These are phyloP conservation scores for Noctua janthina DNA, from an alignment of 2,888 invertebrate species.

Conservation along the genomic window DNA sequence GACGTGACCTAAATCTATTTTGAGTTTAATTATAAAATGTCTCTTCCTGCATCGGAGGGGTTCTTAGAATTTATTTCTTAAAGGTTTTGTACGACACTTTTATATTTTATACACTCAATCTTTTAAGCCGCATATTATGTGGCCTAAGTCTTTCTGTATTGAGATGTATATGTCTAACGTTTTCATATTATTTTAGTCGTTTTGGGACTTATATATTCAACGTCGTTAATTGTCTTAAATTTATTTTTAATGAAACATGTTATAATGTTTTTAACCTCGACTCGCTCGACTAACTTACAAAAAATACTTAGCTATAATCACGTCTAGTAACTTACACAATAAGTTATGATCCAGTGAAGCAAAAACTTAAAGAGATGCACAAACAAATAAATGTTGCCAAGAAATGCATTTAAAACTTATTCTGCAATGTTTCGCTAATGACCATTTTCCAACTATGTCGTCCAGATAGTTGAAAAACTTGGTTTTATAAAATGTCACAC, in stretches of 20 bases:
- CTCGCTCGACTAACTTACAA: background rate
- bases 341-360: conserved; percentile 18
- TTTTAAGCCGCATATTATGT: background rate
- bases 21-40: conserved; percentile 60
- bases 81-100: conserved; percentile 8
- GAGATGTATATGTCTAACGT: background rate
- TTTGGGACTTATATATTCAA: background rate
- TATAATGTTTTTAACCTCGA: background rate
- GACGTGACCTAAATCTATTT: conserved; percentile 66
- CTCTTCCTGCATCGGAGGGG: conserved; percentile 33
- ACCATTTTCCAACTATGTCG: conserved; percentile 46
- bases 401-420: conserved; percentile 49
- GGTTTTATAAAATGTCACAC: conserved; percentile 64
- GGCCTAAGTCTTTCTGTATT: background rate
- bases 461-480: conserved; percentile 64
- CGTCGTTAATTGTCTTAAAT: background rate
- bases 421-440: conserved; percentile 42
- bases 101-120: conserved; percentile 3
- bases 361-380: conserved; percentile 36
- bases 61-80: conserved; percentile 39
- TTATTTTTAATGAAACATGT: background rate
- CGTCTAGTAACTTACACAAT: conserved; percentile 4
- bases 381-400: conserved; percentile 49
- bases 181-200: background rate
- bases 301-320: conserved; percentile 22